Evolutionary conservation across 2,888 invertebrate species (phyloP).

Genomic region (Scaptomyza flava): DNA sequence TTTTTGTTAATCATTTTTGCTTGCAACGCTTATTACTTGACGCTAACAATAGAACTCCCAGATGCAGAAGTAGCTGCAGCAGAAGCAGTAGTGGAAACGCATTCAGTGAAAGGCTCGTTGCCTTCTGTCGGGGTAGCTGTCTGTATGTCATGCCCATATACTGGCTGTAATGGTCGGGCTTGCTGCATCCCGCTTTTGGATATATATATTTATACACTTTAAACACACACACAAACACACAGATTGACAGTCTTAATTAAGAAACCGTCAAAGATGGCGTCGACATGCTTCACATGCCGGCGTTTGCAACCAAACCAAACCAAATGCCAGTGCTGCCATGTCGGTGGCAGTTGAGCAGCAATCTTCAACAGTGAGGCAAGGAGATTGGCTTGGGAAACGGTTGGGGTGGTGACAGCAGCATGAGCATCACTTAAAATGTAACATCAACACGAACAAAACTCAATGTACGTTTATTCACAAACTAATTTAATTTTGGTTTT

Average conservation of each 20-base stretch:
- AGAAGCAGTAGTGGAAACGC: not conserved
- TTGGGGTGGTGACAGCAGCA: not conserved
- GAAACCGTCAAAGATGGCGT: constrained; percentile 79
- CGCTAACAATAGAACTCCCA: constrained; percentile 74
- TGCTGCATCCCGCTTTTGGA: constrained; percentile 27
- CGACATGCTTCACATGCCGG: constrained; percentile 50
- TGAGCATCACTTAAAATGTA: constrained; percentile 30
- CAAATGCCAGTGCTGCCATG: constrained; percentile 65
- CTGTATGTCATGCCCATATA: constrained; percentile 29
- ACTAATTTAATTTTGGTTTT: too few species aligned
- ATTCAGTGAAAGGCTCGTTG: constrained; percentile 43
- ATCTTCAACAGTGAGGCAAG: not conserved
- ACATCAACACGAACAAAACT: constrained; percentile 58
- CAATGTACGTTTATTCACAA: constrained; percentile 75
- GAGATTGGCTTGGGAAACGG: not conserved
- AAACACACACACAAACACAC: constrained; percentile 35
- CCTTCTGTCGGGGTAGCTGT: constrained; percentile 16
- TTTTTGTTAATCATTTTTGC: constrained; percentile 31
- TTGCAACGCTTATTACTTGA: constrained; percentile 71
- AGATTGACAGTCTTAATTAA: constrained; percentile 80
- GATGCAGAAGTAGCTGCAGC: constrained; percentile 34
- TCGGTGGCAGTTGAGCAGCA: constrained; percentile 76
- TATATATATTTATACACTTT: constrained; percentile 14
- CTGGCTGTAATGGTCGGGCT: constrained; percentile 24
- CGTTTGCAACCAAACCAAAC: constrained; percentile 16